These are phyloP conservation scores for Sarotherodon lohbergeri DNA, from an alignment of 2,113 vertebrate species.

Conservation along the genomic window DNA sequence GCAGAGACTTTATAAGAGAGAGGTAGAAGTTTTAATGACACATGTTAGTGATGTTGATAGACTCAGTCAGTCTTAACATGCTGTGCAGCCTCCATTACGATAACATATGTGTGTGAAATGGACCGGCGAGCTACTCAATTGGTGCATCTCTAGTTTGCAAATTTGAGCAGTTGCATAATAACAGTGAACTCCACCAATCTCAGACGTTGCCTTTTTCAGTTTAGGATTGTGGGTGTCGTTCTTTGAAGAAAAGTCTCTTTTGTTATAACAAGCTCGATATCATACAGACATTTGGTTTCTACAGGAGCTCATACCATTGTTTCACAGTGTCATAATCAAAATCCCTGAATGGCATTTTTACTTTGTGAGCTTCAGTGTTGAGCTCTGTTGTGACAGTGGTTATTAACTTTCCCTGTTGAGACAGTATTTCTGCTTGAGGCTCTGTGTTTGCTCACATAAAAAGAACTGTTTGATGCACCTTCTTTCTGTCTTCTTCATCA, in stretches of 20 bases:
- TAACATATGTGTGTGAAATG: not conserved
- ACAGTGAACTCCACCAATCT: not conserved
- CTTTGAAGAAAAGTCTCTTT: not conserved
- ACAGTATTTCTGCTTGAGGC: not conserved
- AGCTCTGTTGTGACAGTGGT: not conserved
- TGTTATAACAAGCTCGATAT: not conserved
- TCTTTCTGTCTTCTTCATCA: not conserved
- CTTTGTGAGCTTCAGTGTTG: not conserved
- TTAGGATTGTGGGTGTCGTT: rapidly evolving
- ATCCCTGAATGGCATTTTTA: not conserved
- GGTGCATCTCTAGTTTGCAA: not conserved
- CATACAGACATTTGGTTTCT: not conserved
- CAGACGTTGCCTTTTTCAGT: not conserved
- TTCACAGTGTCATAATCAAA: not conserved
- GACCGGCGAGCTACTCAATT: not conserved
- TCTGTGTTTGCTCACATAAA: not conserved
- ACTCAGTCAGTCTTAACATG: rapidly evolving
- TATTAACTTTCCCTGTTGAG: not conserved
- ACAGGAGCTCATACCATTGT: not conserved
- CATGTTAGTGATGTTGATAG: not conserved
- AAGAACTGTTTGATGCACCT: not conserved
- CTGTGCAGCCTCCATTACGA: not conserved
- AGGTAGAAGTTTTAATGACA: not conserved
- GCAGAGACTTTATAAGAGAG: not conserved
- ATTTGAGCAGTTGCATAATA: not conserved